Evolutionary conservation across 2,113 vertebrate species (phyloP).

Genomic region (Antechinus flavipes): DNA sequence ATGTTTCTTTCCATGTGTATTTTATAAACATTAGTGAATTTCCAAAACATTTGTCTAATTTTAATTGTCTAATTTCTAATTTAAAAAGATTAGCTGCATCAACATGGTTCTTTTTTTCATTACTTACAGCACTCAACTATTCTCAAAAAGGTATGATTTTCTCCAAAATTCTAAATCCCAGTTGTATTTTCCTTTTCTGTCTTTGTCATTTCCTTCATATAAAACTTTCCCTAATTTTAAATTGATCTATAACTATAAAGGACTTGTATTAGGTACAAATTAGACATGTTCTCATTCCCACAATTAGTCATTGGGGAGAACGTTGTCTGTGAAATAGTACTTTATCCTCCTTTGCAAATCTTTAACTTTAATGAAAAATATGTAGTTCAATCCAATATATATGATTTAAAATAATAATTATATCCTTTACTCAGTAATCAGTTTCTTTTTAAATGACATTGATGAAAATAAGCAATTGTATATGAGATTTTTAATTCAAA

Average conservation of each 20-base stretch:
- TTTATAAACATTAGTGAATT: no score
- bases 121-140: no score
- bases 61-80: no score
- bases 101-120: no score
- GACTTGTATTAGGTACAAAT: not conserved
- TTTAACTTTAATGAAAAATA: constrained; percentile 31
- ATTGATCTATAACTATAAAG: not conserved
- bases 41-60: no score
- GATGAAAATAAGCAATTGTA: constrained; percentile 30
- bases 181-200: not conserved
- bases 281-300: not conserved
- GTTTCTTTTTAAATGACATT: constrained; percentile 37
- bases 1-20: no score
- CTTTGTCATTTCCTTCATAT: not conserved
- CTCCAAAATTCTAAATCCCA: constrained; percentile 20
- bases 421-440: constrained; percentile 34
- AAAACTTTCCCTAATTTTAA: constrained; percentile 12
- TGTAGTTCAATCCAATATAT: constrained; percentile 37
- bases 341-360: not conserved
- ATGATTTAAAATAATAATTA: constrained; percentile 38
- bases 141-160: not conserved
- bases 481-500: not conserved
- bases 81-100: no score
- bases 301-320: constrained; percentile 23
- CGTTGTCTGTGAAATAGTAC: not conserved